These are phyloP conservation scores for Tachina grossa DNA, from an alignment of 2,888 invertebrate species.

Conservation along the genomic window DNA sequence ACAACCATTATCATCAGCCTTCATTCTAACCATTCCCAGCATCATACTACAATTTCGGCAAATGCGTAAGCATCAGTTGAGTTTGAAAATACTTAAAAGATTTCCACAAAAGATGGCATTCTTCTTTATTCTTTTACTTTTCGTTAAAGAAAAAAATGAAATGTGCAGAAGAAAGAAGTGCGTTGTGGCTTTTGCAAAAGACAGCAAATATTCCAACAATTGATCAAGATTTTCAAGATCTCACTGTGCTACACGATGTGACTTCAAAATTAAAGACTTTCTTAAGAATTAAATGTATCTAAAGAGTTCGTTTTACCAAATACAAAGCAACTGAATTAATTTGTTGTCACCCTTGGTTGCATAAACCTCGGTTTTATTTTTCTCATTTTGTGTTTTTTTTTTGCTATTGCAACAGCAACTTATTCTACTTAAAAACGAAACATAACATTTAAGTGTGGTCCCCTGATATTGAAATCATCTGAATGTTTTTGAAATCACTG, in stretches of 20 bases:
- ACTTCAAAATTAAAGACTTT: conserved; percentile 47
- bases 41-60: conserved; percentile 19
- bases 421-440: conserved; percentile 61
- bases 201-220: conserved; percentile 69
- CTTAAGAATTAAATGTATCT: conserved; percentile 56
- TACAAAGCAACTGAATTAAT: conserved; percentile 80
- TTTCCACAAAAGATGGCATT: conserved; percentile 61
- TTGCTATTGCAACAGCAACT: conserved; percentile 46
- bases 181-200: conserved; percentile 21
- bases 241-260: conserved; percentile 34
- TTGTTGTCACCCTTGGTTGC: conserved; percentile 81
- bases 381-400: not conserved
- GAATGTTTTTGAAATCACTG: conserved; percentile 37
- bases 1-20: conserved; percentile 32
- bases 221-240: conserved; percentile 64
- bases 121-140: conserved; percentile 29
- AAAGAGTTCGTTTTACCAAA: conserved; percentile 44
- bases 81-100: conserved; percentile 37
- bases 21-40: not conserved
- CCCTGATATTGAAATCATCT: conserved; percentile 40
- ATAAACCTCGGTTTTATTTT: conserved; percentile 75
- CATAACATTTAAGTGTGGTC: conserved; percentile 69
- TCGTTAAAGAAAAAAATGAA: conserved; percentile 5
- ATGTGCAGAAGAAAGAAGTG: not conserved
- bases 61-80: conserved; percentile 34